Evolutionary conservation across 1,140 invertebrate species (phyloP).

Genomic region (Helicoverpa armigera): DNA sequence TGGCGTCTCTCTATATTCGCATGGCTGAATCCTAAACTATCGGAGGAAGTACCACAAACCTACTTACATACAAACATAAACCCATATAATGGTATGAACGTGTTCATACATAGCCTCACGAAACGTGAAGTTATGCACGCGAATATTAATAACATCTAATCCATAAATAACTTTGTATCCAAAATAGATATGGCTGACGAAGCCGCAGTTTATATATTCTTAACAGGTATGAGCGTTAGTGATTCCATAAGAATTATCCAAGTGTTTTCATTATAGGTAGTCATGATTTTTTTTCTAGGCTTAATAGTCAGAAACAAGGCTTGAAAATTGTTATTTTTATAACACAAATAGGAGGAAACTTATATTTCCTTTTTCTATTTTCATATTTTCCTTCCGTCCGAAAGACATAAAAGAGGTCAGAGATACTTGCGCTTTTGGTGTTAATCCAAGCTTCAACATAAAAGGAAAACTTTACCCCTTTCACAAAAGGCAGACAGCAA

Average conservation of each 20-base stretch:
- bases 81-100: slow-evolving; percentile 2
- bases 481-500: background rate
- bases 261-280: no score
- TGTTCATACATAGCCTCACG: background rate
- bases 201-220: background rate
- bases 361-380: no score
- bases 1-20: no score
- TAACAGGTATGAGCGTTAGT: background rate
- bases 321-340: no score
- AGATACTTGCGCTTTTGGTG: no score
- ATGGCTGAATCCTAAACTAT: background rate
- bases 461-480: no score
- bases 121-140: slow-evolving; percentile 13
- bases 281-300: no score
- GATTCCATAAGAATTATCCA: background rate
- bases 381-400: no score
- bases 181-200: slow-evolving; percentile 2
- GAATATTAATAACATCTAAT: slow-evolving; percentile 22
- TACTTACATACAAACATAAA: slow-evolving; percentile 1
- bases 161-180: slow-evolving; percentile 20
- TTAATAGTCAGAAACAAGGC: background rate
- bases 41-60: slow-evolving; percentile 22
- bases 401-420: no score
- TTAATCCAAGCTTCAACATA: no score
- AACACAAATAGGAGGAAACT: no score